Evolutionary conservation across 1,140 invertebrate genomes (phyloP), one percentile per base, ranked within the genome.

Genomic region (Drosophila tani): DNA sequence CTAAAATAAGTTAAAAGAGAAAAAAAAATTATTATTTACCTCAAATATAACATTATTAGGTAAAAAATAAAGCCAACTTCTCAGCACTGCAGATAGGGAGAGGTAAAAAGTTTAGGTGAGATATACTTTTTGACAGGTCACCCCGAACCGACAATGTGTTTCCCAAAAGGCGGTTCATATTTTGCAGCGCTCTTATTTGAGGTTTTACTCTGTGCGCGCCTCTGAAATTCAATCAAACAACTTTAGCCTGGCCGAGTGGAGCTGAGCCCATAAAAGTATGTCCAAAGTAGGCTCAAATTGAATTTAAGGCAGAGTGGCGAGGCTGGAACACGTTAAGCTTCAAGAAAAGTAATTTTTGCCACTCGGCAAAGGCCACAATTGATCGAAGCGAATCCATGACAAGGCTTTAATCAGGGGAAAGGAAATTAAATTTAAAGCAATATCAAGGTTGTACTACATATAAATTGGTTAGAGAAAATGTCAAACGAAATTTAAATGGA

Each of bases 251-350:
- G 21, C 64, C 63, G 11, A 68, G 40, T 29, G 46, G 63, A 70
- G 38, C 69, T 59, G 69, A 73, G 69, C 69, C 69, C 67, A 75
- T 75, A 75, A 64, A 75, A 75, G 71, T 75, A 55, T 32, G 70
- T 41, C 49, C 19, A 49, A 75, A 75, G 71, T 64, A 75, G 71
- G 50, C 58, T 75, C 40, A 75, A 75, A 75, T 75, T 75, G 47
- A 75, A 75, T 75, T 75, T 75, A 74, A 74, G 46, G 60, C 40
- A 38, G 8, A 46, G n/a, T 50, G 27, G 21, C 19, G 45, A 24
- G 62, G 21, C 35, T 21, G 66, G 40, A 69, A 55, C 63, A 68
- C 47, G 63, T 68, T 68, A 68, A 70, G 67, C 67, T 58, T 21
- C 40, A 40, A 47, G 73, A 14, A 76, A 58, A 58, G 69, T 63